phyloP scores from a whole-genome alignment of 2,113 vertebrate genomes.

The Channa maculata region DNA sequence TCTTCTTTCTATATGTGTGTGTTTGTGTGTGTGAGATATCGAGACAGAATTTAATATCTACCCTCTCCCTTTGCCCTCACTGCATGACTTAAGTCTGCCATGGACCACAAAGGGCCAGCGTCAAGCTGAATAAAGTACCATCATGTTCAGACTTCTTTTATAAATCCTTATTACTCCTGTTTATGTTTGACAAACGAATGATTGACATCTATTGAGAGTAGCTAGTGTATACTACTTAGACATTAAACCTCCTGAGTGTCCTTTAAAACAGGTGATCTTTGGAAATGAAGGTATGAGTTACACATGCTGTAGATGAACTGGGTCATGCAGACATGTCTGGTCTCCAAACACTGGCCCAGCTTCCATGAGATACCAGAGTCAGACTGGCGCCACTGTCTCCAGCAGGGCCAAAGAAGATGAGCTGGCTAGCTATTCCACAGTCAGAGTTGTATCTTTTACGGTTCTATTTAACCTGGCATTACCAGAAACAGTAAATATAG shows the following conservation, averaged over 20 bases:
- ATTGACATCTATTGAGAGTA: background rate
- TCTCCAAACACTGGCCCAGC: conserved; percentile 52
- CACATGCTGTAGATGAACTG: conserved; percentile 26
- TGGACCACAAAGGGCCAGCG: conserved; percentile 48
- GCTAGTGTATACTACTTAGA: background rate
- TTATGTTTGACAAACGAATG: background rate
- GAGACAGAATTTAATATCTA: conserved; percentile 17
- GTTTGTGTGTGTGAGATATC: background rate
- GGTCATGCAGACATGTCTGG: conserved; percentile 49
- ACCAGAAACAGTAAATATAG: conserved; percentile 32
- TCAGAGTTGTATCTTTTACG: conserved; percentile 68
- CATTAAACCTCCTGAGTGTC: background rate
- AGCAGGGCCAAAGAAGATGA: conserved; percentile 63
- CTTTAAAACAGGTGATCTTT: conserved; percentile 43
- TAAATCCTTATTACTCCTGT: background rate
- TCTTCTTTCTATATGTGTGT: background rate
- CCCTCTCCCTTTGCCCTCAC: conserved; percentile 26
- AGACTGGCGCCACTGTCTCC: conserved; percentile 67
- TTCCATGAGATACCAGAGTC: conserved; percentile 67
- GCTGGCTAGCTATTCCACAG: conserved; percentile 50
- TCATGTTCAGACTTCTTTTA: conserved; percentile 15
- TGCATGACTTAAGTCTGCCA: conserved; percentile 55
- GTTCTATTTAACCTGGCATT: conserved; percentile 39
- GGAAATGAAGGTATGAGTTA: conserved; percentile 63
- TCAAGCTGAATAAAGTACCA: conserved; percentile 41